Base-by-base conservation (phyloP, 2,113 vertebrate species). In the Callospermophilus lateralis region DNA sequence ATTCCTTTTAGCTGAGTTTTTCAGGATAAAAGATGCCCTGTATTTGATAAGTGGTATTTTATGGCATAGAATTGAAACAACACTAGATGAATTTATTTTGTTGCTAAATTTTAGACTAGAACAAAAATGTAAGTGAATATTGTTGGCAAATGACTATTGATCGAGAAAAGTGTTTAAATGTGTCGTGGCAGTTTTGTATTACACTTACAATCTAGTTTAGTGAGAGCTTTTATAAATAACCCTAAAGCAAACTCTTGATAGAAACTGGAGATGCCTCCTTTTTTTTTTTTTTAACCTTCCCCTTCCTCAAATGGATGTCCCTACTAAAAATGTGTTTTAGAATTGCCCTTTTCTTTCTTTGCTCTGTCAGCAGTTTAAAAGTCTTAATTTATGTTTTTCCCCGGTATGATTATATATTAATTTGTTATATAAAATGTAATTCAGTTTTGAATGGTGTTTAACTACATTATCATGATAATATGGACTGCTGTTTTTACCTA, bases 131-230 rank as follows among this genome's bases (percentile, higher is more conserved):
- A 95, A 99, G 98, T 96, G 98, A 98, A 97, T 98, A 96, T 98
- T 96, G 98, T 97, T 98, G 98, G 98, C 97, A 98, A 98, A 98
- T 98, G 98, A 98, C 98, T 98, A 98, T 98, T 98, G 98, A 98
- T 98, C 96, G 97, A 92, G 95, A 98, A 97, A 98, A 97, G 97
- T 96, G 97, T 98, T 98, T 98, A 98, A 98, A 98, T 93, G 96
- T 98, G 98, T 98, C 98, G 97, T 98, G 97, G 98, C 98, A 98
- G 98, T 97, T 97, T 95, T 97, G 81, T 98, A 80, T 97, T 98
- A 95, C 97, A 96, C 95, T 98, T 98, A 98, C 96, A 97, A 97
- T 98, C 98, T 94, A 97, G 94, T 98, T 98, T 93, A 98, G 97
- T 98, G 98, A 96, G 97, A 98, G 98, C 97, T 98, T 98, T 98